phyloP scores from a whole-genome alignment of 2,113 vertebrate species.

The Oncorhynchus keta region DNA sequence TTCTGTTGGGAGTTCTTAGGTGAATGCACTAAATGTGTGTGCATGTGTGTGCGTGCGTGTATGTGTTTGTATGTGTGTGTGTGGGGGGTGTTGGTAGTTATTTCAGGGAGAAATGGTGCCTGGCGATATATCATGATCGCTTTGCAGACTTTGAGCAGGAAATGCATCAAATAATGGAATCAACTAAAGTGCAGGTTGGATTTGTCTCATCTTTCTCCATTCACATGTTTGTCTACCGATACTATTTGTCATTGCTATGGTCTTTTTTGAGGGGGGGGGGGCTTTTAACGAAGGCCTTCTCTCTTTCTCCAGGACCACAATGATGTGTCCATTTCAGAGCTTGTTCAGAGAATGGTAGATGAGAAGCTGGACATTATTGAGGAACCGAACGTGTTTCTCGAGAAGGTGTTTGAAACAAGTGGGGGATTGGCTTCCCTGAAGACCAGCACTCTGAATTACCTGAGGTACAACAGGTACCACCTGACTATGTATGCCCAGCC shows the following conservation, averaged over 20 bases:
- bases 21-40: conserved; percentile 62
- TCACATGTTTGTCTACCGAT: not conserved
- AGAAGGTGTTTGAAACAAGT: conserved; percentile 37
- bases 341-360: conserved; percentile 55
- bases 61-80: conserved; percentile 8
- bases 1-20: conserved; percentile 72
- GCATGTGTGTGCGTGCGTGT: not conserved
- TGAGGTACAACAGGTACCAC: conserved; percentile 81
- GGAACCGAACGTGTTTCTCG: conserved; percentile 47
- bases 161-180: conserved; percentile 77
- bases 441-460: conserved; percentile 72
- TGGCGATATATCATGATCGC: conserved; percentile 89
- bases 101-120: conserved; percentile 86
- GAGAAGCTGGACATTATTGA: conserved; percentile 50
- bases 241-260: too few species aligned
- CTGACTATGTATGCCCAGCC: conserved; percentile 84
- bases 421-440: conserved; percentile 57
- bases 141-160: conserved; percentile 91
- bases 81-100: conserved; percentile 73
- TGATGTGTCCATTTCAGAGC: conserved; percentile 53
- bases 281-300: not conserved
- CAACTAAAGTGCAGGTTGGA: conserved; percentile 67
- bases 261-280: too few species aligned
- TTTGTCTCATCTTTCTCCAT: not conserved
- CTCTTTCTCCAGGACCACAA: conserved; percentile 36